These are phyloP conservation scores for Gerris lacustris DNA, from an alignment of 2,888 invertebrate species.

Conservation along the genomic window DNA sequence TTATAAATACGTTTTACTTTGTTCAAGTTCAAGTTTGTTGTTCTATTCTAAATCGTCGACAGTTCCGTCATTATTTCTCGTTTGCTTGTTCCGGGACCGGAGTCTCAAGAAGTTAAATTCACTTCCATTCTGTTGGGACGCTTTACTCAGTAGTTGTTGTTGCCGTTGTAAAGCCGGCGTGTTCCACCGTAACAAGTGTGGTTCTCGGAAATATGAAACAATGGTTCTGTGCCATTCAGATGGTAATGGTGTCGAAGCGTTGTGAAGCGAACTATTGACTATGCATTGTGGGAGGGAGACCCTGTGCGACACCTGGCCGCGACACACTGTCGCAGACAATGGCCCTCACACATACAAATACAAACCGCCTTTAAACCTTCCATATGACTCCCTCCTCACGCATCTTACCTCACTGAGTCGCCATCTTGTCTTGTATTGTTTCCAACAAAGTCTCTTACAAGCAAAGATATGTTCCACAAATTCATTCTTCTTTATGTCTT, in stretches of 20 bases:
- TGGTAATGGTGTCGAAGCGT: not conserved
- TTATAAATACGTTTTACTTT: too few relatives aligned
- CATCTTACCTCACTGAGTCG: not conserved
- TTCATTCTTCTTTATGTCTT: too few relatives aligned
- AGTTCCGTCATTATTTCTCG: too few relatives aligned
- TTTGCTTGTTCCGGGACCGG: too few relatives aligned
- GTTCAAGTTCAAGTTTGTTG: too few relatives aligned
- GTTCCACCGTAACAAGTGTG: not conserved
- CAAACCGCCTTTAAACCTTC: not conserved
- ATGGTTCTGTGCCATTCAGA: not conserved
- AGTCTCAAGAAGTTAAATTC: not conserved
- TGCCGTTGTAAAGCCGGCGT: not conserved
- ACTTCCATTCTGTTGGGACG: not conserved
- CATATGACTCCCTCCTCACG: not conserved
- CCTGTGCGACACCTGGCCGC: not conserved
- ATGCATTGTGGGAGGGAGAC: not conserved
- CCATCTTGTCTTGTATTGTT: constrained; percentile 1
- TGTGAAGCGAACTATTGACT: not conserved
- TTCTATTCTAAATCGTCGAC: too few relatives aligned
- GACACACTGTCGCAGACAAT: not conserved
- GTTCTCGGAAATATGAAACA: not conserved
- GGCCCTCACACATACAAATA: not conserved
- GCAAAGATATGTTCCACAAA: too few relatives aligned
- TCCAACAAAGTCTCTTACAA: not conserved
- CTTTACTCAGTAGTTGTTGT: not conserved